Base-by-base conservation (phyloP, 2,888 invertebrate genomes). In the Octonoba sinensis region DNA sequence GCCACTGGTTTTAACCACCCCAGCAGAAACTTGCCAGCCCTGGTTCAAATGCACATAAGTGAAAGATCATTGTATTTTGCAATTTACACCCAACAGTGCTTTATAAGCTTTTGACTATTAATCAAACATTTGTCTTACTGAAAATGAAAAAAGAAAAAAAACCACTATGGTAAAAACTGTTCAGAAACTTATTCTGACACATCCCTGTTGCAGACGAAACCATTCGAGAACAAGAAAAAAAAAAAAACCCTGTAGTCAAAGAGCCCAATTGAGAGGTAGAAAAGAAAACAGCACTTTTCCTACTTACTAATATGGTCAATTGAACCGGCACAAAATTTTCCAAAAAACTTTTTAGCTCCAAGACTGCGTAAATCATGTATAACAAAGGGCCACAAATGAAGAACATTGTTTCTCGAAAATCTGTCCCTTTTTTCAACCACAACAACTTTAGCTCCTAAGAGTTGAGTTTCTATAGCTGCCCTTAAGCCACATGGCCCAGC, bases 341-440 rank as follows among this genome's bases (percentile, higher is more conserved):
- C 98, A 88, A 96, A 98, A 91, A 99, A 99, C 88, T 97, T 97
- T 89, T 99, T 99, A 20, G 97, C 98, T 22, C 97, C 99, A 44
- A 99, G 91, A 84, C 93, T 93, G 78, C 94, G 92, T 85, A 99
- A 91, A 90, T 99, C 99, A 86, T 96, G 95, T 83, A 99, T 99
- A 60, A 99, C 96, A 89, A 96, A 98, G 66, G 98, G 97, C 99
- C 99, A 99, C 84, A 99, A 90, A 89, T 99, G 99, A 62, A 99
- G 92, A 44, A 99, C 98, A 89, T 99, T 99, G 90, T 99, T 98
- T 27, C 97, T 92, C 1, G 96, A 95, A 89, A 97, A 93, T 8
- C 96, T 92, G 89, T 98, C 98, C 70, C 99, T 91, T 89, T 98
- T 98, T 89, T 99, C 99, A 20, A 91, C 87, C 11, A 98, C 91